Evolutionary conservation across 2,797 vertebrate genomes (phyloP).

Genomic region (Lagocephalus sceleratus): DNA sequence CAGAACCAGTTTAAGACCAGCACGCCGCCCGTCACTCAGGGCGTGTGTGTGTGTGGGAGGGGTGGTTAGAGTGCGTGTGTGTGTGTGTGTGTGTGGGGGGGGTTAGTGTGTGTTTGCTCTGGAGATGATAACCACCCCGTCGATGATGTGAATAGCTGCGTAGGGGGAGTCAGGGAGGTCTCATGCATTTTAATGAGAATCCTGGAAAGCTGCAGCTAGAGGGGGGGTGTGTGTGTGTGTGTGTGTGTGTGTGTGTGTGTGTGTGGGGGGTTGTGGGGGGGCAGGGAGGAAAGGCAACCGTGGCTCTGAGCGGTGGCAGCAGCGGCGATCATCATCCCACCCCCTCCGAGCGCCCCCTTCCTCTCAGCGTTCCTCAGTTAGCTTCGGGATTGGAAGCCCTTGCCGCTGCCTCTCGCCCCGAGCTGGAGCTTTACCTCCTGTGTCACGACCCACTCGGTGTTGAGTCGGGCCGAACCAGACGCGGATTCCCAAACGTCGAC

Average conservation of each 20-base stretch:
- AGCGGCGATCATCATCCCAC: neutral
- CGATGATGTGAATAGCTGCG: conserved; percentile 52
- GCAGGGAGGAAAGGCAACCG: conserved; percentile 8
- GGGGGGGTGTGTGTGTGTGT: neutral
- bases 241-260: no score
- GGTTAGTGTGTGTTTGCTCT: conserved; percentile 64
- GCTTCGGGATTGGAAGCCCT: no score
- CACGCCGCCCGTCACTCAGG: no score
- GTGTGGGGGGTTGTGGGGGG: conserved; percentile 2
- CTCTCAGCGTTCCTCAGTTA: conserved; percentile 17
- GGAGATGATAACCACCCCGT: conserved; percentile 64
- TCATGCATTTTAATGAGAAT: conserved; percentile 73
- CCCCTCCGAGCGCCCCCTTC: neutral
- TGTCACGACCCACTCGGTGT: no score
- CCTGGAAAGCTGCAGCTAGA: conserved; percentile 47
- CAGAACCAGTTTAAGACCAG: neutral
- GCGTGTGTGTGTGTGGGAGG: neutral
- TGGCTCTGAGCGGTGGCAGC: neutral
- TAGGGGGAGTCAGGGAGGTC: conserved; percentile 46
- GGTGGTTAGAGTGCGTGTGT: neutral
- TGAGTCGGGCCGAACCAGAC: no score
- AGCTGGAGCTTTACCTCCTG: no score
- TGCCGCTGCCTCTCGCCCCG: no score
- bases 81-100: neutral
- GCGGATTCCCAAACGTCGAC: no score